phyloP scores from a whole-genome alignment of 2,113 vertebrate species.

The Pavo muticus region DNA sequence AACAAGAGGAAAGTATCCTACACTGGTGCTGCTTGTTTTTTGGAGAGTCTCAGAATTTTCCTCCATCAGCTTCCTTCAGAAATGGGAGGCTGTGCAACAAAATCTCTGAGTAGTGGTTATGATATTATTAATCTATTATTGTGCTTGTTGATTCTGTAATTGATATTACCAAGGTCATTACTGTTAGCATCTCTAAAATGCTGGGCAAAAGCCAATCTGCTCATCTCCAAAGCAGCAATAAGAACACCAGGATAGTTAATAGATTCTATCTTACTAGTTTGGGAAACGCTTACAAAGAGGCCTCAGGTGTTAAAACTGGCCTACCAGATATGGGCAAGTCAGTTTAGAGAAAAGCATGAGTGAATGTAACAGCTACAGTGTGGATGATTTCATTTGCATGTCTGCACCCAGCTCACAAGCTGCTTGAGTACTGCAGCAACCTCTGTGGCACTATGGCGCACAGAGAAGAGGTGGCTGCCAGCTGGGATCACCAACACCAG shows the following conservation, averaged over 20 bases:
- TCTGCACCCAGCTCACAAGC: neutral
- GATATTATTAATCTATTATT: neutral
- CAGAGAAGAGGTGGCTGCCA: neutral
- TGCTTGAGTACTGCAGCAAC: neutral
- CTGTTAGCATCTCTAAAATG: neutral
- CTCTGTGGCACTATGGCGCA: fast-evolving
- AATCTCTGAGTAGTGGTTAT: neutral
- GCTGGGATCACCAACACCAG: fast-evolving
- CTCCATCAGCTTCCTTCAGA: neutral
- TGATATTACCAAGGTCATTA: neutral
- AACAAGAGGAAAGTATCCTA: neutral
- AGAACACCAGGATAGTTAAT: neutral
- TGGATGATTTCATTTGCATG: neutral
- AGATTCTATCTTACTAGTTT: neutral
- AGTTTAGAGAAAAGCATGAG: neutral
- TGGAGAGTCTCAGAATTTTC: neutral
- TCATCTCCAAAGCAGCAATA: neutral
- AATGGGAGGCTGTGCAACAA: neutral
- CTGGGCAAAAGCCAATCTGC: neutral
- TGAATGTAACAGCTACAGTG: neutral
- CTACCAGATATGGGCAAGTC: neutral
- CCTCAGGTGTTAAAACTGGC: neutral
- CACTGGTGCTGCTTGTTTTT: neutral
- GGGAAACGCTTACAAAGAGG: neutral
- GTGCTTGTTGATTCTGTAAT: neutral